A percentile compares a stretch with the other conserved stretches of the same genome.
phyloP scores from a whole-genome alignment of 2,113 vertebrate species.

The Rhizomys pruinosus region DNA sequence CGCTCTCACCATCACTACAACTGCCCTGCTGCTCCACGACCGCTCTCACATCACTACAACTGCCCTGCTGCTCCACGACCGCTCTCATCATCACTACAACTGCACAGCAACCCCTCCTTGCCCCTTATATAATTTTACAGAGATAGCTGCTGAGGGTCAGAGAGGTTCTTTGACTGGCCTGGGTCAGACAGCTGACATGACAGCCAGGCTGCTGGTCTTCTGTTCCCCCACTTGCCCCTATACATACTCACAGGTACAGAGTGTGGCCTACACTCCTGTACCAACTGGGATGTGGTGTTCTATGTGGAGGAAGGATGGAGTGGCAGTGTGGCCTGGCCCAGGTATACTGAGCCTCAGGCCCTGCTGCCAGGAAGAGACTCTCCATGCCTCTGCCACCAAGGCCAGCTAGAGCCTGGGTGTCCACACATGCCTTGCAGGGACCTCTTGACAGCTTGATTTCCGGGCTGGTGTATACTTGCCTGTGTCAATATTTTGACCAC shows the following conservation, averaged over 20 bases:
- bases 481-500: slow-evolving; percentile 57
- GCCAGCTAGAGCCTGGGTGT: not conserved
- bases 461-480: not conserved
- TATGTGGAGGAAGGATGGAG: not conserved
- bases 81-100: not conserved
- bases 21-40: too few relatives aligned
- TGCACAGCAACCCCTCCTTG: not conserved
- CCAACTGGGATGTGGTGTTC: too few relatives aligned
- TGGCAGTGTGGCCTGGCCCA: not conserved
- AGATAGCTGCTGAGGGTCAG: not conserved
- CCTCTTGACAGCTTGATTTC: not conserved
- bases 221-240: rapidly evolving
- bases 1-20: not conserved
- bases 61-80: not conserved
- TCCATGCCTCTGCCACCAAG: not conserved
- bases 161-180: not conserved
- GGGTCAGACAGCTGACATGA: not conserved
- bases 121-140: not conserved
- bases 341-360: not conserved
- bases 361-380: not conserved
- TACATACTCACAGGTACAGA: too few relatives aligned
- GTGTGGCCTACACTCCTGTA: not conserved
- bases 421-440: rapidly evolving
- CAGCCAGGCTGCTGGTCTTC: not conserved
- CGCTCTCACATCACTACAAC: too few relatives aligned